Conservation (phyloP, 1,140 invertebrate genomes). For the Tetramorium parvispinum region DNA sequence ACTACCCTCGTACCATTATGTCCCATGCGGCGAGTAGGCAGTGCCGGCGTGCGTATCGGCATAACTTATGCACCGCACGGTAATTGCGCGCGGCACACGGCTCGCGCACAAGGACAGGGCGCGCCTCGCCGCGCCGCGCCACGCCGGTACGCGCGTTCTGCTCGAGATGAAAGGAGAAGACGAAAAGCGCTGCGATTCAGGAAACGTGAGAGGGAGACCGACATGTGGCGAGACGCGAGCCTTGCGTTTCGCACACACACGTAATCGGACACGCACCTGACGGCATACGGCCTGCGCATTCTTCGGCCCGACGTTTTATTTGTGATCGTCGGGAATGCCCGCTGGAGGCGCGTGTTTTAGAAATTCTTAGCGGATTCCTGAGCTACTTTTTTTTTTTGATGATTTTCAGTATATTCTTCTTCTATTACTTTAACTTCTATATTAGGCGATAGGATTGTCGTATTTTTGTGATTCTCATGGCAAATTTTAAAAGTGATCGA, state of each 20-base stretch:
- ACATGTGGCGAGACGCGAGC: not conserved
- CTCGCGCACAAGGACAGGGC: conserved; percentile 69
- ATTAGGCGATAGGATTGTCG: no score
- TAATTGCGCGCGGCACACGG: conserved; percentile 55
- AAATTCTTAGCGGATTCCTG: not conserved
- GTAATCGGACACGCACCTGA: conserved; percentile 1
- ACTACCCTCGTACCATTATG: conserved; percentile 37
- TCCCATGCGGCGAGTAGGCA: not conserved
- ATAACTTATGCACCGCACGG: conserved; percentile 59
- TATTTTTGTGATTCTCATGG: no score
- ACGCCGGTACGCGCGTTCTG: not conserved
- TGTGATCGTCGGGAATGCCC: not conserved
- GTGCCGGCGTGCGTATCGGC: not conserved
- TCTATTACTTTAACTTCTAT: no score
- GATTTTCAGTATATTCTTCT: not conserved
- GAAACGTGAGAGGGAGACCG: not conserved
- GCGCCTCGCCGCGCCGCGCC: conserved; percentile 47
- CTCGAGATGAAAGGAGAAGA: conserved; percentile 11
- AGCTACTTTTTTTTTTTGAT: not conserved
- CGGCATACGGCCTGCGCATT: not conserved
- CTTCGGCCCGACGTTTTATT: not conserved
- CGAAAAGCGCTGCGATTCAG: not conserved
- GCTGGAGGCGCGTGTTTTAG: not conserved
- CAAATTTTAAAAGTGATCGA: not conserved
- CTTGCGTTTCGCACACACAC: not conserved